Evolutionary conservation across 1,140 invertebrate species (phyloP), one percentile per base, ranked within the genome.

Genomic region (Drosophila bifasciata): DNA sequence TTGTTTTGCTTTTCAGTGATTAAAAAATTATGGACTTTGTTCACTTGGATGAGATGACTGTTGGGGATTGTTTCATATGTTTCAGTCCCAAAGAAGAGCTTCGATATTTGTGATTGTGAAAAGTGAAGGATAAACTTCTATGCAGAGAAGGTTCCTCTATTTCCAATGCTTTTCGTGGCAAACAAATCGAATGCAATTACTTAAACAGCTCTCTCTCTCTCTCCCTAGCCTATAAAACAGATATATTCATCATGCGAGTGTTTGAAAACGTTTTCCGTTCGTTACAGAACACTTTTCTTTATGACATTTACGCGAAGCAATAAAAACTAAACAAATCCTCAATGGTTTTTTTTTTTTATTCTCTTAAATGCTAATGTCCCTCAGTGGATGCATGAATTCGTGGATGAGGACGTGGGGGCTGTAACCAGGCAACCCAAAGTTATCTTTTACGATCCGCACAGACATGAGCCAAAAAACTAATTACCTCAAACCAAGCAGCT

Each of bases 321-420:
- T 80, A 71, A 80, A 72, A 79, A 79, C 64, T 76, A 70, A 79
- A 66, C 58, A 58, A 79, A 72, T 76, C 44, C 53, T 52, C 52
- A 21, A 55, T 43, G 21, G 9, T 25, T 23, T 13, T 78, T 76
- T 60, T 50, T 56, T 50, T 56, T 64, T 63, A 68, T 32, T 32
- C 32, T 36, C 32, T 36, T 11, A 78, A 76, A 72, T 72, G 68
- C 76, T 72, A 67, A 72, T 79, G 58, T 45, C 76, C 43, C 58
- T 32, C 25, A 23, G 39, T 50, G 46, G 52, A 66, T 66, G 70
- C 60, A 9, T 28, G 28, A 9, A 8, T 9, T 9, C 28, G 28
- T 9, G 28, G 28, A 70, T 59, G 63, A 60, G 44, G 49, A 45
- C 46, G 32, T 46, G 43, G 39, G 52, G 16, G 44, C 40, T 74